A percentile compares a stretch with the other conserved stretches of the same genome.
phyloP scores from a whole-genome alignment of 2,888 invertebrate genomes.

The Resseliella maxima region DNA sequence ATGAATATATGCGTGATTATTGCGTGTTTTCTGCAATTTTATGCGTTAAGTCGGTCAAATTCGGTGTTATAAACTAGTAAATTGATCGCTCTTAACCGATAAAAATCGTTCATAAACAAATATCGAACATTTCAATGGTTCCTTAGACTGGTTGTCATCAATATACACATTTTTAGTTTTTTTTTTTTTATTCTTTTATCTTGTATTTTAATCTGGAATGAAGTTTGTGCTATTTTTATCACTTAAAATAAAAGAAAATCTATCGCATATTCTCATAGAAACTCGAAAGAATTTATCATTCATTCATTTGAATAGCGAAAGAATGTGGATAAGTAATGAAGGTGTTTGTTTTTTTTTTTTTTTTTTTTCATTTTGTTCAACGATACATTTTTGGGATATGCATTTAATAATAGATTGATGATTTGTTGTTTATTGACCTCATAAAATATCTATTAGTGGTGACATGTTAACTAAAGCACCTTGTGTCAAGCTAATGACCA shows the following conservation, averaged over 20 bases:
- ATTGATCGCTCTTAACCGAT: not conserved
- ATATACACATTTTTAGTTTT: not conserved
- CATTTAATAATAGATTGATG: not conserved
- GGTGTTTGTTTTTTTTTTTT: not conserved
- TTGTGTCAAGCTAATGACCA: not conserved
- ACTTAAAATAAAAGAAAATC: no score
- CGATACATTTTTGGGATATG: not conserved
- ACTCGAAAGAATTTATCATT: no score
- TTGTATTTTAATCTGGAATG: no score
- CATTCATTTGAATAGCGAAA: no score
- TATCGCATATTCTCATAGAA: no score
- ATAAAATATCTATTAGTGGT: slow-evolving; percentile 14
- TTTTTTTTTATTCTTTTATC: not conserved
- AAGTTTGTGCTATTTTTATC: no score
- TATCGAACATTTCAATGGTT: not conserved
- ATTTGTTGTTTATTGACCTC: slow-evolving; percentile 13
- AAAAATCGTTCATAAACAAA: not conserved
- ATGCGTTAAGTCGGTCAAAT: slow-evolving; percentile 32
- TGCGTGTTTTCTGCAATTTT: not conserved
- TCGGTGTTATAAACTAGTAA: not conserved
- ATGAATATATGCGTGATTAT: not conserved
- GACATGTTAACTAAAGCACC: not conserved
- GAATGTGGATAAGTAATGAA: no score
- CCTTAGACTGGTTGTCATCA: no score
- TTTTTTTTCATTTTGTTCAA: not conserved